Percentiles rank a stretch among this genome's conserved stretches.
Conservation (phyloP, 2,113 vertebrate species). For the Tragelaphus imberbis region DNA sequence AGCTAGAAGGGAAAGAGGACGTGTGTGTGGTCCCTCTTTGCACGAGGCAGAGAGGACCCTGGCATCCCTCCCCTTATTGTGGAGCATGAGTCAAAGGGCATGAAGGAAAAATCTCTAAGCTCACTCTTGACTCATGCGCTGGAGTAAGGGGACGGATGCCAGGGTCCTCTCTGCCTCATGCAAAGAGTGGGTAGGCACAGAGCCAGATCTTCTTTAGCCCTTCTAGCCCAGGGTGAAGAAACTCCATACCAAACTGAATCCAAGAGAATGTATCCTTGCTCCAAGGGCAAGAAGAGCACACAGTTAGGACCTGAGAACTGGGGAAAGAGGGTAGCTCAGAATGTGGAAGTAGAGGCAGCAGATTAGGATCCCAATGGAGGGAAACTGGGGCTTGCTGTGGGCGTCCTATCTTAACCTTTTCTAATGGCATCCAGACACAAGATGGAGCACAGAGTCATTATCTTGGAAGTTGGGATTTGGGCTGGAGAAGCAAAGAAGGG, state of each 20-base stretch:
- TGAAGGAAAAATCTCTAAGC: background rate
- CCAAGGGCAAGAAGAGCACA: background rate
- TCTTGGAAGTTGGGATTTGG: background rate
- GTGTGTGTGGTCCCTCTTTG: background rate
- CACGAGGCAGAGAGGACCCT: background rate
- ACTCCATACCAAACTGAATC: background rate
- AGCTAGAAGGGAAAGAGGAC: background rate
- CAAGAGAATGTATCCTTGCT: background rate
- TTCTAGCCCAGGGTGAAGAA: background rate
- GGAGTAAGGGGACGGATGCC: background rate
- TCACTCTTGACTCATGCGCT: background rate
- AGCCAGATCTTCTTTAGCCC: background rate
- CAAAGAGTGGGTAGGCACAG: background rate
- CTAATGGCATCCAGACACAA: background rate
- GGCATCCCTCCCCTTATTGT: background rate
- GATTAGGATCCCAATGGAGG: background rate
- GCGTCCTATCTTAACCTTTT: background rate
- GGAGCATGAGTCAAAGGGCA: background rate
- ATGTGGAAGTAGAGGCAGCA: background rate
- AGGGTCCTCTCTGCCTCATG: background rate
- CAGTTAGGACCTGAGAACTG: background rate
- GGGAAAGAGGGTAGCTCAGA: background rate
- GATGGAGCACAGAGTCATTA: background rate
- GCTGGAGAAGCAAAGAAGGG: background rate
- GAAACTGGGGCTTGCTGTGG: background rate